Base-by-base conservation (phyloP, 1,140 invertebrate species). In the Diuraphis noxia region DNA sequence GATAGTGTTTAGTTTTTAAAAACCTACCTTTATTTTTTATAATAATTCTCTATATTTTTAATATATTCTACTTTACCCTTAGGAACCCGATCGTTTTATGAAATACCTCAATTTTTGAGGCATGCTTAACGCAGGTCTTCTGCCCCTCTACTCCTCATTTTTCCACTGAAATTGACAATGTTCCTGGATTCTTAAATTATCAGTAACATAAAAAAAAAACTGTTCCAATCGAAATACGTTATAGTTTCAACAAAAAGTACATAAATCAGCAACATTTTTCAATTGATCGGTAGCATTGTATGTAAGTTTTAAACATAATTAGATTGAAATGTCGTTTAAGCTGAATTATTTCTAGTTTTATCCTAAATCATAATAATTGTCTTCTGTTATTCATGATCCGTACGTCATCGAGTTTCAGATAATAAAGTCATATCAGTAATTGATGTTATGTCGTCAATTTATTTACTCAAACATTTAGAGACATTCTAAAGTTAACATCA, bases 21-120 rank as follows among this genome's bases (percentile, higher is more conserved):
- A 91, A 91, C 89, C 89, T 91, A 91, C 89, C 89, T 91, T 91
- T 91, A 91, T 91, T 91, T 91, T 91, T 91, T 91, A 91, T 91
- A 91, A 91, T 63, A 91, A 91, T 91, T 91, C 89, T 91, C 72
- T 91, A 91, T 91, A 91, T 91, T 91, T 91, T 91, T 91, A 91
- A 91, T 91, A 91, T 91, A 82, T 43, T 91, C 72, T 91, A 81
- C 72, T 91, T 49, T 91, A 82, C 89, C 89, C 43, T 82, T 91
- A 91, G 63, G n/a, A 82, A 46, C 72, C 89, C 25, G 43, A 79
- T 91, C 77, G 30, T 82, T 91, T 82, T 91, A 91, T 81, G 19
- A 81, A 79, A 88, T 88, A 88, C 86, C 86, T 88, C 36, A 30
- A 63, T 63, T 88, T 87, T 63, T 30, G 86, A 88, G 86, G 36